Conservation (phyloP, 2,888 invertebrate genomes). For the Ceramica pisi region DNA sequence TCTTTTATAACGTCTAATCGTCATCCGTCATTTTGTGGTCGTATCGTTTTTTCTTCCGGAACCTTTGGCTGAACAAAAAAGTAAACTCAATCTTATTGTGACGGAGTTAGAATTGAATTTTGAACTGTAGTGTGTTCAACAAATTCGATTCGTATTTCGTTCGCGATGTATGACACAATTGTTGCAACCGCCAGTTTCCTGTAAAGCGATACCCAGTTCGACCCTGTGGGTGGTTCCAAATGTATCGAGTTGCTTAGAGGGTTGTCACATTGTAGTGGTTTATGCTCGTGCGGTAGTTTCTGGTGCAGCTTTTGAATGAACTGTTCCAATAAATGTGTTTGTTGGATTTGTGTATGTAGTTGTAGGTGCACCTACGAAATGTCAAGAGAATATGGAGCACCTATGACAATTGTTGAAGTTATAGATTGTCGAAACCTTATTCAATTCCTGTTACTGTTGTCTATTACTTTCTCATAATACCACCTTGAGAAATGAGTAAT, state of each 20-base stretch:
- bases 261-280: slow-evolving; percentile 67
- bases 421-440: no score
- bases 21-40: slow-evolving; percentile 75
- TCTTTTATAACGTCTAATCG: slow-evolving; percentile 68
- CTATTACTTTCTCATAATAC: not conserved
- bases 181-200: slow-evolving; percentile 86
- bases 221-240: slow-evolving; percentile 80
- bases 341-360: not conserved
- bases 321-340: not conserved
- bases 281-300: slow-evolving; percentile 23
- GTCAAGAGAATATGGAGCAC: no score
- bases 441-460: no score
- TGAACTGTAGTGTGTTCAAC: slow-evolving; percentile 23
- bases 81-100: slow-evolving; percentile 30
- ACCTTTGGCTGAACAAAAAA: slow-evolving; percentile 8
- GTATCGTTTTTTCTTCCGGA: slow-evolving; percentile 72
- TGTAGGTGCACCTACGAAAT: not conserved
- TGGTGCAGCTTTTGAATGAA: slow-evolving; percentile 35
- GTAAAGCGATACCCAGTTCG: slow-evolving; percentile 83
- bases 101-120: slow-evolving; percentile 64
- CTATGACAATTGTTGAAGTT: no score
- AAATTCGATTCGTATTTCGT: slow-evolving; percentile 71
- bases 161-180: slow-evolving; percentile 79
- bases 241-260: slow-evolving; percentile 79
- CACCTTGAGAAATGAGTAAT: not conserved